phyloP scores from a whole-genome alignment of 1,140 invertebrate genomes.

The Elysia chlorotica region DNA sequence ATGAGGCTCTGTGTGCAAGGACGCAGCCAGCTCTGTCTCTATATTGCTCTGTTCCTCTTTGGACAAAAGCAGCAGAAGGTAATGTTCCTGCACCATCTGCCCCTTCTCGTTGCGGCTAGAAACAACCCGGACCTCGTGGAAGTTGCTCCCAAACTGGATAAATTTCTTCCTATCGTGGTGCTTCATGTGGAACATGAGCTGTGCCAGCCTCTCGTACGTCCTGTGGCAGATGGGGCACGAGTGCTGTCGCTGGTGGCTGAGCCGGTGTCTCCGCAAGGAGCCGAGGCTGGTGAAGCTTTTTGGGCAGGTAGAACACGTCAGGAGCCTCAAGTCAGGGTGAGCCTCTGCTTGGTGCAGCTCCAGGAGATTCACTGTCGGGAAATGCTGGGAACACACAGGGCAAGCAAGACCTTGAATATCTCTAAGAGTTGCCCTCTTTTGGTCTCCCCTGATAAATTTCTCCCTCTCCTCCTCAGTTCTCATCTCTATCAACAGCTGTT shows the following conservation, averaged over 20 bases:
- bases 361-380: constrained; percentile 12
- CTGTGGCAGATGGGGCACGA: constrained; percentile 13
- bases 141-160: constrained; percentile 18
- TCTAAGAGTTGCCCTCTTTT: no score
- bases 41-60: not conserved
- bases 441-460: no score
- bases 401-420: no score
- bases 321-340: constrained; percentile 3
- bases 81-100: constrained; percentile 15
- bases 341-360: constrained; percentile 13
- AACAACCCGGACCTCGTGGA: constrained; percentile 9
- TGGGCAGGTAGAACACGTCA: not conserved
- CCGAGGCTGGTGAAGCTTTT: constrained; percentile 16
- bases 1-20: no score
- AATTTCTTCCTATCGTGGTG: constrained; percentile 15
- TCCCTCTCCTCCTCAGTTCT: no score
- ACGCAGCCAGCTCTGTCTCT: not conserved
- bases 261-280: constrained; percentile 6
- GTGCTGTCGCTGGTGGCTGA: constrained; percentile 14
- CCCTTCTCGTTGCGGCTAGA: not conserved
- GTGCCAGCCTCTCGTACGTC: constrained; percentile 4
- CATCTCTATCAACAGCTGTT: no score
- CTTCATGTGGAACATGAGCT: constrained; percentile 11
- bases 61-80: not conserved
- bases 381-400: constrained; percentile 1